A percentile compares a stretch with the other conserved stretches of the same genome.
These are phyloP conservation scores for Hepsetus odoe DNA, from an alignment of 2,113 vertebrate genomes.

Conservation along the genomic window DNA sequence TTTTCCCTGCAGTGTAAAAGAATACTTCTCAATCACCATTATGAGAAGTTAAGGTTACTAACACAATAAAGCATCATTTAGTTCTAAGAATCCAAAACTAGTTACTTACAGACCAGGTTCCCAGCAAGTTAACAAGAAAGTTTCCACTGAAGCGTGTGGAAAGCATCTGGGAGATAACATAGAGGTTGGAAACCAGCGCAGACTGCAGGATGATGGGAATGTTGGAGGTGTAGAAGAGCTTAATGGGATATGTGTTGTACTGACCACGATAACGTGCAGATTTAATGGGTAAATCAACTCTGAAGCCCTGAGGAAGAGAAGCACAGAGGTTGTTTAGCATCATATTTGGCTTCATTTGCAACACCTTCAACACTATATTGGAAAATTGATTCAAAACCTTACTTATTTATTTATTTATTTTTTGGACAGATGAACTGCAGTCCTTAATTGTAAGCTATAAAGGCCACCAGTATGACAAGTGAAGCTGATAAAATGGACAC, in stretches of 20 bases:
- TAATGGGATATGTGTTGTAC: constrained; percentile 99
- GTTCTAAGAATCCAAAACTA: neutral
- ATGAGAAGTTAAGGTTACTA: neutral
- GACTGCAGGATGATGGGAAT: constrained; percentile 99
- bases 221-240: constrained; percentile 98
- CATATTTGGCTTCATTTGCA: too few relatives aligned
- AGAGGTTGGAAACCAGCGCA: constrained; percentile 95
- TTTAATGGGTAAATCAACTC: constrained; percentile 97
- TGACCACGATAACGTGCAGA: constrained; percentile 97
- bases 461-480: too few relatives aligned
- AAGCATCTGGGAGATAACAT: constrained; percentile 98
- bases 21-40: neutral
- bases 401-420: too few relatives aligned
- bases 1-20: too few relatives aligned
- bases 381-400: neutral
- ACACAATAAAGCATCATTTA: neutral
- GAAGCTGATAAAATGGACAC: too few relatives aligned
- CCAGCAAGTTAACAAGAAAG: constrained; percentile 93
- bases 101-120: constrained; percentile 98
- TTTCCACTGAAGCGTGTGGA: constrained; percentile 98
- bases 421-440: too few relatives aligned
- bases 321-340: neutral
- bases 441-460: too few relatives aligned
- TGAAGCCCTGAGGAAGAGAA: constrained; percentile 85
- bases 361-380: neutral